These are phyloP conservation scores for Harpalus rufipes DNA, from an alignment of 2,888 invertebrate genomes.

Conservation along the genomic window DNA sequence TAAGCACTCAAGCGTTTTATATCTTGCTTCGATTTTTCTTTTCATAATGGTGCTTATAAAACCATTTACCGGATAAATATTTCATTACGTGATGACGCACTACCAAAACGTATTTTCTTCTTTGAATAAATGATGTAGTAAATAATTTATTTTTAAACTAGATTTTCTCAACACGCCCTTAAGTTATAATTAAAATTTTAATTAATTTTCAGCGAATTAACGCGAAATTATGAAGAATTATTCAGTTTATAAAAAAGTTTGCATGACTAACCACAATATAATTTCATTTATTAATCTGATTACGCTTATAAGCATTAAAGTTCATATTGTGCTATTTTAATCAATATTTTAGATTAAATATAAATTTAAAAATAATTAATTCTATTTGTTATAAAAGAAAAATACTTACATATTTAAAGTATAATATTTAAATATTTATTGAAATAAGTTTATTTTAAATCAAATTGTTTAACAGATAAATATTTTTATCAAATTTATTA, in stretches of 20 bases:
- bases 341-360: not conserved
- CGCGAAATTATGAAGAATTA: not conserved
- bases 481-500: no score
- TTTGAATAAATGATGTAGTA: conserved; percentile 26
- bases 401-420: no score
- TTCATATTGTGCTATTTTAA: not conserved
- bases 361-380: not conserved
- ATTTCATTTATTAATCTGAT: not conserved
- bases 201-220: not conserved
- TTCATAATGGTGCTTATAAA: conserved; percentile 14
- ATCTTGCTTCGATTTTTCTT: conserved; percentile 36
- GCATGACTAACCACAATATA: not conserved
- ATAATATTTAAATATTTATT: no score
- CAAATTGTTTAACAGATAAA: no score
- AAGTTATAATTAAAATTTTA: not conserved
- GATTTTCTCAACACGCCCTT: not conserved
- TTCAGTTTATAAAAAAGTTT: not conserved
- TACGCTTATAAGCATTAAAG: not conserved
- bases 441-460: no score
- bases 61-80: conserved; percentile 15
- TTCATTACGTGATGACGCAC: not conserved
- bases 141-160: conserved; percentile 33
- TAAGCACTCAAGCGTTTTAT: conserved; percentile 5
- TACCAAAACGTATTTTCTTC: conserved; percentile 7
- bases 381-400: not conserved